These are phyloP conservation scores for Ptychoptera contaminata DNA, from an alignment of 2,888 invertebrate genomes.

Conservation along the genomic window DNA sequence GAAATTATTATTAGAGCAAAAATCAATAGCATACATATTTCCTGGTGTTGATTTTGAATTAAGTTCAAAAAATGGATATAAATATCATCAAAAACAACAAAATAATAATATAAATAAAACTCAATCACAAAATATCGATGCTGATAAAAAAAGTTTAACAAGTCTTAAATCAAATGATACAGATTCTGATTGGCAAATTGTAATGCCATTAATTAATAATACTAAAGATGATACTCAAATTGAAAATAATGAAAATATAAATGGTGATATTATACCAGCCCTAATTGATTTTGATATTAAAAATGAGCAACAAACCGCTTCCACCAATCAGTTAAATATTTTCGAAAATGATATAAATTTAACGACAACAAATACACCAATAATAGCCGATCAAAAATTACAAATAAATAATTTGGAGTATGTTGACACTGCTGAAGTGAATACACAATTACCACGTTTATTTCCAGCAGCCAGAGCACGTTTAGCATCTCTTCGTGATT, in stretches of 20 bases:
- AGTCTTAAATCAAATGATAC: conserved; percentile 1
- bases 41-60: conserved; percentile 27
- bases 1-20: conserved; percentile 66
- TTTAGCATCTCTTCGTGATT: conserved; percentile 45
- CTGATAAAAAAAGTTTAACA: neutral
- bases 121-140: neutral
- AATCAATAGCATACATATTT: conserved; percentile 57
- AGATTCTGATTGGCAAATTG: conserved; percentile 26
- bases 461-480: conserved; percentile 35
- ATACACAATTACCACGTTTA: conserved; percentile 16
- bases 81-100: neutral
- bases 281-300: neutral
- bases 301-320: no score
- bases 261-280: neutral
- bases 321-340: no score
- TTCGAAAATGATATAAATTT: no score
- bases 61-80: neutral
- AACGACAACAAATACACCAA: no score
- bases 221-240: neutral
- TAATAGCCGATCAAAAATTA: no score
- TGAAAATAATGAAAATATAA: neutral
- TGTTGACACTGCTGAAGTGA: conserved; percentile 14
- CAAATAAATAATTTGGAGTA: no score
- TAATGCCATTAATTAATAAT: conserved; percentile 20
- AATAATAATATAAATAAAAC: no score